Conservation (phyloP, 2,888 invertebrate genomes). For the Cheilosia variabilis region DNA sequence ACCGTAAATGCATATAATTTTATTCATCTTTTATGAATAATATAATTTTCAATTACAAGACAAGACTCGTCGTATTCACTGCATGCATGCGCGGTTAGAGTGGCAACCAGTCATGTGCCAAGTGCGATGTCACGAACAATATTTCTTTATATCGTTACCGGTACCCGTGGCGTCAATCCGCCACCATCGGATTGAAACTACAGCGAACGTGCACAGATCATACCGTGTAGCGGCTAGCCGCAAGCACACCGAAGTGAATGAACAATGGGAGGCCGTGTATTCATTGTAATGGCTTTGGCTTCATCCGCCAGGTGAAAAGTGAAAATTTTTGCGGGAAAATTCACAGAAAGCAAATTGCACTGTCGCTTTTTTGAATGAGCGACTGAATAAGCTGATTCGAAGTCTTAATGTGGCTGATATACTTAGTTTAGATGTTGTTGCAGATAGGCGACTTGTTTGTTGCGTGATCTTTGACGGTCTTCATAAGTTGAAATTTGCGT, state of each 20-base stretch:
- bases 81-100: slow-evolving; percentile 15
- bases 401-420: slow-evolving; percentile 29
- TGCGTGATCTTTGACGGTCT: slow-evolving; percentile 55
- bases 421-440: slow-evolving; percentile 18
- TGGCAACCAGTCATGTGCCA: slow-evolving; percentile 51
- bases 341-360: slow-evolving; percentile 50
- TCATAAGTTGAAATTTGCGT: slow-evolving; percentile 8
- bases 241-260: slow-evolving; percentile 15
- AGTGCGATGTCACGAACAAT: slow-evolving; percentile 63
- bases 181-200: slow-evolving; percentile 39
- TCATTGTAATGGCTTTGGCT: slow-evolving; percentile 56
- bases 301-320: slow-evolving; percentile 63
- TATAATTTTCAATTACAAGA: slow-evolving; percentile 62
- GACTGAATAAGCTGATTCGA: slow-evolving; percentile 21
- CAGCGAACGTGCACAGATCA: slow-evolving; percentile 44
- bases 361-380: slow-evolving; percentile 27
- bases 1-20: slow-evolving; percentile 29
- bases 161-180: background rate
- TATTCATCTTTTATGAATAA: slow-evolving; percentile 29
- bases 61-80: slow-evolving; percentile 36
- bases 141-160: slow-evolving; percentile 55
- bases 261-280: slow-evolving; percentile 55
- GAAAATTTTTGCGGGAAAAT: slow-evolving; percentile 63
- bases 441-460: slow-evolving; percentile 60
- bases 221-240: slow-evolving; percentile 12